These are phyloP conservation scores for Phortica okadai DNA, from an alignment of 2,888 invertebrate genomes.

Conservation along the genomic window DNA sequence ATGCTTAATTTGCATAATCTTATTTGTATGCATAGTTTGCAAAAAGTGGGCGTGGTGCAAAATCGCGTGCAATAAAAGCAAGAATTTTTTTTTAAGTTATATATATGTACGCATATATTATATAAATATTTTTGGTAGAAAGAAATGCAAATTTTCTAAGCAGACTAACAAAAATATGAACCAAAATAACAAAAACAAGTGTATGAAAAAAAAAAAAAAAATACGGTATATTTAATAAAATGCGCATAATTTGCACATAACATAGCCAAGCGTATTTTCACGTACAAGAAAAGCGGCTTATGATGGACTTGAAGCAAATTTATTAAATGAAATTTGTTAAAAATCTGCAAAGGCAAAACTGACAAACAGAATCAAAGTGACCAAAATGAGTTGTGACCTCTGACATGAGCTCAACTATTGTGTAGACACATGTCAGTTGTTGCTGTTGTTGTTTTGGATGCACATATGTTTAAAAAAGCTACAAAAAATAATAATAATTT, in stretches of 20 bases:
- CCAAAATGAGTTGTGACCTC: too few relatives aligned
- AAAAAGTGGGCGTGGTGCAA: slow-evolving; percentile 22
- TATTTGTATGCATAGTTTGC: slow-evolving; percentile 32
- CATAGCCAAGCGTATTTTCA: background rate
- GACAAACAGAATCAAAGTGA: too few relatives aligned
- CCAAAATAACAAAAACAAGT: background rate
- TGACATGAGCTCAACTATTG: too few relatives aligned
- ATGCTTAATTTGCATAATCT: slow-evolving; percentile 30
- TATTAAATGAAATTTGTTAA: background rate
- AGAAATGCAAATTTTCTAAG: slow-evolving; percentile 29
- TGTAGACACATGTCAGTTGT: too few relatives aligned
- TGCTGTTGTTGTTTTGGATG: background rate
- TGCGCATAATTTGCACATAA: slow-evolving; percentile 6
- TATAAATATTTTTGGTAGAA: background rate
- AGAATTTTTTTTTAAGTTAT: background rate
- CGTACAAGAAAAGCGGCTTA: slow-evolving; percentile 15
- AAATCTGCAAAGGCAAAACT: background rate
- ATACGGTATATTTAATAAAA: slow-evolving; percentile 17
- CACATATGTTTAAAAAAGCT: too few relatives aligned
- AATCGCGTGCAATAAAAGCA: slow-evolving; percentile 20
- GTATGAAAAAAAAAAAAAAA: background rate
- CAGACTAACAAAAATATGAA: slow-evolving; percentile 19
- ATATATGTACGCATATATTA: background rate
- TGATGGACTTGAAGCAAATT: slow-evolving; percentile 22
- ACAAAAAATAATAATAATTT: background rate